These are phyloP conservation scores for Dichetophora obliterata DNA, from an alignment of 2,888 invertebrate genomes.

Conservation along the genomic window DNA sequence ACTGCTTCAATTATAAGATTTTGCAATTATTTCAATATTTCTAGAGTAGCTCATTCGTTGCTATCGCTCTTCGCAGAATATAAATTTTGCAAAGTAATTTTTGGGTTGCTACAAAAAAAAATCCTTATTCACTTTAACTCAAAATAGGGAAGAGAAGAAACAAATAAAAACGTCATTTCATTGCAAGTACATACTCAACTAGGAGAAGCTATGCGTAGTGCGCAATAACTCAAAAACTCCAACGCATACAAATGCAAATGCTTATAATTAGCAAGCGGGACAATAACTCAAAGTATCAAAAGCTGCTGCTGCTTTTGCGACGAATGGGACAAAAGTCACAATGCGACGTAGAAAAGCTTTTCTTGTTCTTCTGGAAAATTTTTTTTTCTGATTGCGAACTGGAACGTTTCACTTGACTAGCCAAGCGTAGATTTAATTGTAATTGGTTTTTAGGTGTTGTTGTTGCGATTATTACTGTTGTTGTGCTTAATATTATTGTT, in stretches of 20 bases:
- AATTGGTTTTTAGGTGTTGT: slow-evolving; percentile 52
- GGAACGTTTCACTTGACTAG: slow-evolving; percentile 56
- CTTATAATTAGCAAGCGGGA: not conserved
- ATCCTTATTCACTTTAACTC: too few relatives aligned
- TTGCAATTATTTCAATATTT: too few relatives aligned
- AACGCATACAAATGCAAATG: not conserved
- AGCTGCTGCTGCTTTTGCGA: not conserved
- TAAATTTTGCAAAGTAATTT: too few relatives aligned
- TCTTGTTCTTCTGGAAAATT: not conserved
- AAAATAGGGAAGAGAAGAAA: too few relatives aligned
- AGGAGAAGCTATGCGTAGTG: not conserved
- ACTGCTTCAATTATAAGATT: too few relatives aligned
- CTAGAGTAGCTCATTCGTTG: too few relatives aligned
- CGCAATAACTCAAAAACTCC: not conserved
- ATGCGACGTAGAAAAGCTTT: not conserved
- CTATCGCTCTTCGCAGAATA: too few relatives aligned
- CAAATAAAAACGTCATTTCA: too few relatives aligned
- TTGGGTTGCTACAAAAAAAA: too few relatives aligned
- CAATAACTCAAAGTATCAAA: not conserved
- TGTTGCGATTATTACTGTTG: slow-evolving; percentile 28
- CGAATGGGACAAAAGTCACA: not conserved
- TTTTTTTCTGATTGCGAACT: slow-evolving; percentile 8
- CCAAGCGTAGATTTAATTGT: slow-evolving; percentile 63
- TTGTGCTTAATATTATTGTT: slow-evolving; percentile 22
- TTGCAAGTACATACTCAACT: not conserved